Conservation (phyloP, 2,888 invertebrate genomes). For the Cyrtodaria siliqua region DNA sequence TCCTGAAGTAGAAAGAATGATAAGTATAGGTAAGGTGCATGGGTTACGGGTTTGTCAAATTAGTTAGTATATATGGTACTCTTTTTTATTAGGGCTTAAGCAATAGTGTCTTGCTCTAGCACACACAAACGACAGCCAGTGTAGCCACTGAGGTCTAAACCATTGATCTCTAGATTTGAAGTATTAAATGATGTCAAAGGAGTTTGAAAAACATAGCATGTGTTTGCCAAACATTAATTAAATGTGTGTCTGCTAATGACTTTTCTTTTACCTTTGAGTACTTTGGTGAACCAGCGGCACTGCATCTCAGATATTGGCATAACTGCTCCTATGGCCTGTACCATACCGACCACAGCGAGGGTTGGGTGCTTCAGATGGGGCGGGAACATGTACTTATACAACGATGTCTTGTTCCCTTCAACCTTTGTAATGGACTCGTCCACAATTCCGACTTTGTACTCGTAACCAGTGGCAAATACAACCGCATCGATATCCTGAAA, state of each 20-base stretch:
- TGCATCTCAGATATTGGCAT: constrained; percentile 86
- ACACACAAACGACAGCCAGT: no score
- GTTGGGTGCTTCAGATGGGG: constrained; percentile 80
- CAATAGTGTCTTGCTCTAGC: no score
- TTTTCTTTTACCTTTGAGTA: constrained; percentile 80
- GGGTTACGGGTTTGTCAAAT: no score
- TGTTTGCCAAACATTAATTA: no score
- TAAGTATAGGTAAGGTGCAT: no score
- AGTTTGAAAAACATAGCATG: no score
- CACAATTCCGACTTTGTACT: constrained; percentile 84
- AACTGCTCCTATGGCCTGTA: constrained; percentile 86
- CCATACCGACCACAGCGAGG: constrained; percentile 84
- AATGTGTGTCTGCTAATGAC: no score
- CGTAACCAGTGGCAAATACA: constrained; percentile 86
- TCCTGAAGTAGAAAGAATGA: constrained; percentile 56
- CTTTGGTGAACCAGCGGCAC: constrained; percentile 78
- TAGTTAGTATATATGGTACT: no score
- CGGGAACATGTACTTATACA: constrained; percentile 86
- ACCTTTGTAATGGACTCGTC: constrained; percentile 72
- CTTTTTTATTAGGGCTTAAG: no score
- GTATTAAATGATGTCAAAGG: no score
- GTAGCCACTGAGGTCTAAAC: no score
- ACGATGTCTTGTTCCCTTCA: constrained; percentile 81
- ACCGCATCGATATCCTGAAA: constrained; percentile 81
- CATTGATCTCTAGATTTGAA: no score